Percentiles rank a stretch among this genome's conserved stretches.
phyloP scores from a whole-genome alignment of 92 coral and sea anemone species.

The Meandrina meandrites region DNA sequence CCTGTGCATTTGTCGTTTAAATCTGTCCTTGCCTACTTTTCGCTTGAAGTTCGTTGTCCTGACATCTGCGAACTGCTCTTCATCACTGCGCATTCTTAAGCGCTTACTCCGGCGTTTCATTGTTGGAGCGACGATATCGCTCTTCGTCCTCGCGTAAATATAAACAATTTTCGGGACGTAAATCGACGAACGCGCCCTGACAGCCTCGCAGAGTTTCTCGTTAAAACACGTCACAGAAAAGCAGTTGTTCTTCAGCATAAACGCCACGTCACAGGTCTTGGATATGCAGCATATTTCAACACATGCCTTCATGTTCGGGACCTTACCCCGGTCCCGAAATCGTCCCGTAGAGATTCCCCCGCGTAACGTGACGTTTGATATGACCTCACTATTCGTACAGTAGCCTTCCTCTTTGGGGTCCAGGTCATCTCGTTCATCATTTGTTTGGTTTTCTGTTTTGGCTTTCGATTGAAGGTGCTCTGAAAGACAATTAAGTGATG shows the following conservation, averaged over 20 bases:
- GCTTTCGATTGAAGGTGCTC: conserved; percentile 9
- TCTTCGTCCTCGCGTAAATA: conserved; percentile 85
- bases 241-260: conserved; percentile 80
- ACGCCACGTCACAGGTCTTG: conserved; percentile 89
- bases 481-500: conserved; percentile 5
- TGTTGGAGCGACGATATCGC: conserved; percentile 5
- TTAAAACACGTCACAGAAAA: conserved; percentile 86
- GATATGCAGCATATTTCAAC: conserved; percentile 92
- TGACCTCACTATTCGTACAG: conserved; percentile 91
- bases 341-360: conserved; percentile 92
- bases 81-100: conserved; percentile 4
- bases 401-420: conserved; percentile 51
- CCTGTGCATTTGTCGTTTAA: conserved; percentile 25
- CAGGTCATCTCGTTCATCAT: neutral
- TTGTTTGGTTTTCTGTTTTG: neutral
- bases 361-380: conserved; percentile 87
- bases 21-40: conserved; percentile 13
- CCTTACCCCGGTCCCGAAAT: conserved; percentile 89
- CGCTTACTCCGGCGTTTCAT: conserved; percentile 36
- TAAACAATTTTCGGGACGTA: conserved; percentile 78
- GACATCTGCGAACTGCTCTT: neutral
- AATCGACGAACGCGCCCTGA: conserved; percentile 79
- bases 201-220: conserved; percentile 83
- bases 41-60: neutral
- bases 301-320: conserved; percentile 80